These are phyloP conservation scores for Oreocharis arfaki DNA, from an alignment of 2,113 vertebrate genomes.

Conservation along the genomic window DNA sequence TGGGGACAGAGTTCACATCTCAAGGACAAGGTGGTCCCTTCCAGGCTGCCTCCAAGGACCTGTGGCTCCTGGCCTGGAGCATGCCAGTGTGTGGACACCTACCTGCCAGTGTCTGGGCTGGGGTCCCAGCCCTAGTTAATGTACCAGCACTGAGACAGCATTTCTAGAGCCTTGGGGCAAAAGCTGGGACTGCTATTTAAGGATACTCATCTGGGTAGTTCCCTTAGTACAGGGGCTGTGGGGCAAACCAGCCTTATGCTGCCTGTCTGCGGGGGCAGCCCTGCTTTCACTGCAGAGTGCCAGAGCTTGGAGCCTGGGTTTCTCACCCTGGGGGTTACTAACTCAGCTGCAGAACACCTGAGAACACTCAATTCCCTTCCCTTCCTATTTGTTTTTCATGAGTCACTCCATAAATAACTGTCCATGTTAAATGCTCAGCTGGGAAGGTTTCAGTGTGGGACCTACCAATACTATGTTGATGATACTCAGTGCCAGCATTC, in stretches of 20 bases:
- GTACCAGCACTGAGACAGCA: not conserved
- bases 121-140: fast-evolving
- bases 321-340: not conserved
- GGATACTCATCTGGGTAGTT: not conserved
- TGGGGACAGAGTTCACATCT: not conserved
- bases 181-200: not conserved
- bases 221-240: not conserved
- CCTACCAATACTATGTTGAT: not conserved
- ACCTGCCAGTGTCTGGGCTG: not conserved
- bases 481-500: fast-evolving
- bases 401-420: not conserved
- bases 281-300: not conserved
- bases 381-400: not conserved
- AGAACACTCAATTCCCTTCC: not conserved
- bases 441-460: not conserved
- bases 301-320: not conserved
- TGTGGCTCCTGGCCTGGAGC: not conserved
- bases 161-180: not conserved
- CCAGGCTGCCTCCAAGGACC: not conserved
- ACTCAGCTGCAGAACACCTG: not conserved
- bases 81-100: not conserved
- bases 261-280: not conserved
- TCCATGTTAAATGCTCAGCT: not conserved
- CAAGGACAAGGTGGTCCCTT: not conserved
- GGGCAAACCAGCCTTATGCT: not conserved